Evolutionary conservation across 2,113 vertebrate species (phyloP).

Genomic region (Hippolais icterina): DNA sequence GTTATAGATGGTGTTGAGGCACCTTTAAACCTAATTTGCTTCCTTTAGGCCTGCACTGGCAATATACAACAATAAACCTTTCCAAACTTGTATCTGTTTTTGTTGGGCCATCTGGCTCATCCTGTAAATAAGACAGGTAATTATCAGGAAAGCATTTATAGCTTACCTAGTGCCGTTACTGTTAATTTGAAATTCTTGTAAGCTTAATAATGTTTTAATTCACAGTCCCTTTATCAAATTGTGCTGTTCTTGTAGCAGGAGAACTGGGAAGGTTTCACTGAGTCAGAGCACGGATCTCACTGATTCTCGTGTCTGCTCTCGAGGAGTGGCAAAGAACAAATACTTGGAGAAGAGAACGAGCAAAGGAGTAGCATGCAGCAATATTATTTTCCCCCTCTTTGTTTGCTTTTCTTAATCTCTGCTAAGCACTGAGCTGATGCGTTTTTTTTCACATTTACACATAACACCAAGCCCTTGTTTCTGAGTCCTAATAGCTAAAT

Average conservation of each 20-base stretch:
- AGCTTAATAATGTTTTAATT: background rate
- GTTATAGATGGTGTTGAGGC: background rate
- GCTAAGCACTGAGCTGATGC: background rate
- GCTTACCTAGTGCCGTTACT: background rate
- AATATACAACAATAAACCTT: background rate
- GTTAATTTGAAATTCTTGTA: background rate
- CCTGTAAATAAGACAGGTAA: background rate
- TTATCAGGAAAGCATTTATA: background rate
- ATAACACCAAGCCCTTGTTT: background rate
- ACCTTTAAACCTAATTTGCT: background rate
- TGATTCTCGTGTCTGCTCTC: accelerated
- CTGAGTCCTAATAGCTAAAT: constrained; percentile 31
- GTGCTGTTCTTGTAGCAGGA: background rate
- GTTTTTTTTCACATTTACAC: background rate
- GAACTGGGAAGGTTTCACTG: background rate
- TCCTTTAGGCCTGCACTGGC: background rate
- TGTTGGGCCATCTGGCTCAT: background rate
- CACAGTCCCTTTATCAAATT: background rate
- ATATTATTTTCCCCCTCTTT: background rate
- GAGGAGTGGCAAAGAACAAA: background rate
- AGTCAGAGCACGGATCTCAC: background rate
- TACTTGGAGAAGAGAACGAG: background rate
- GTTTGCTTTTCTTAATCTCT: constrained; percentile 22
- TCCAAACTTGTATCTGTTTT: background rate
- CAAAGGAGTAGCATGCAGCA: background rate